These are phyloP conservation scores for Rhinogobius similis DNA, from an alignment of 2,113 vertebrate species.

Conservation along the genomic window DNA sequence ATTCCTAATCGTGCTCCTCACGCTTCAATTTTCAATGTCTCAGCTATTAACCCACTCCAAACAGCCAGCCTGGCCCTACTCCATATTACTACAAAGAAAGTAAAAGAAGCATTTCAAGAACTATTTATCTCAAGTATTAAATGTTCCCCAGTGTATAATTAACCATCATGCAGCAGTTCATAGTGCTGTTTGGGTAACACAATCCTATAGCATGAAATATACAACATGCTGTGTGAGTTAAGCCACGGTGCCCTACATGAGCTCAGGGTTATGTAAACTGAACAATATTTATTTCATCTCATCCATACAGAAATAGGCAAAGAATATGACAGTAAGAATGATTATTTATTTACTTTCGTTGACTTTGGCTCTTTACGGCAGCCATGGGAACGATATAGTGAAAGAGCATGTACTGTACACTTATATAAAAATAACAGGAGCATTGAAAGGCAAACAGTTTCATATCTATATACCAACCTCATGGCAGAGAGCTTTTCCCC, in stretches of 20 bases:
- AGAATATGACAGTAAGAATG: slow-evolving; percentile 14
- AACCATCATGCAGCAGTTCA: slow-evolving; percentile 10
- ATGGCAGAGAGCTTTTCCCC: slow-evolving; percentile 94
- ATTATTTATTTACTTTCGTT: slow-evolving; percentile 30
- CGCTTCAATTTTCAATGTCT: too few relatives aligned
- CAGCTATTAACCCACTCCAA: not conserved
- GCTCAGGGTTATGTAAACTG: not conserved
- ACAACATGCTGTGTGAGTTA: not conserved
- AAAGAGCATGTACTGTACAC: not conserved
- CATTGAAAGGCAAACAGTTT: slow-evolving; percentile 6
- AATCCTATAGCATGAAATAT: slow-evolving; percentile 25
- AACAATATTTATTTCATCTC: not conserved
- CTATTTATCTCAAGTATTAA: slow-evolving; percentile 10
- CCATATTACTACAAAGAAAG: not conserved
- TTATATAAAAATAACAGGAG: slow-evolving; percentile 3
- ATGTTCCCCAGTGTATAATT: slow-evolving; percentile 13
- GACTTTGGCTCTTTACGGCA: slow-evolving; percentile 28
- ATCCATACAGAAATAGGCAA: not conserved
- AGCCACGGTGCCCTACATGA: slow-evolving; percentile 4
- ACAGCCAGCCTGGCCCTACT: not conserved
- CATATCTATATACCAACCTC: slow-evolving; percentile 77
- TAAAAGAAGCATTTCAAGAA: slow-evolving; percentile 18
- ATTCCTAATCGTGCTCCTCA: not conserved
- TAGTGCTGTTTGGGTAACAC: slow-evolving; percentile 19
- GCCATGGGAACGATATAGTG: slow-evolving; percentile 34